phyloP scores from a whole-genome alignment of 2,113 vertebrate genomes.

The Murina feae region DNA sequence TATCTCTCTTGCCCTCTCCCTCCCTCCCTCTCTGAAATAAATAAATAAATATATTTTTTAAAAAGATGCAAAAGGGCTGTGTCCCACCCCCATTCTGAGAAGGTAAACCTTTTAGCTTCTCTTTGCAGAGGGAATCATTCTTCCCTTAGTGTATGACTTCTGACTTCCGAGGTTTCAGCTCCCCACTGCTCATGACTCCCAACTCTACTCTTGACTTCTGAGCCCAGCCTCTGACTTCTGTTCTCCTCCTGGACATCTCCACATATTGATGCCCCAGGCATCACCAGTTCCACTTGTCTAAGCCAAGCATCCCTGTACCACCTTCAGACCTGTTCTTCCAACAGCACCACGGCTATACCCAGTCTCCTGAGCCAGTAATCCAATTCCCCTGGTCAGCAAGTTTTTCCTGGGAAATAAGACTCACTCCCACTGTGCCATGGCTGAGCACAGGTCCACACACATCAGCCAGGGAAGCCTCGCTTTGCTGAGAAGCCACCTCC shows the following conservation, averaged over 20 bases:
- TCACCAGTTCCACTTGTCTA: background rate
- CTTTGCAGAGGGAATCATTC: background rate
- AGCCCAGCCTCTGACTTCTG: background rate
- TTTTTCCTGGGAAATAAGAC: background rate
- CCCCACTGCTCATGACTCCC: background rate
- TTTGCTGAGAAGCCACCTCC: too few species aligned
- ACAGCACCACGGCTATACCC: too few species aligned
- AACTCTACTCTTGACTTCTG: background rate
- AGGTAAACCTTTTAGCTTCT: background rate
- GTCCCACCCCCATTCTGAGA: background rate
- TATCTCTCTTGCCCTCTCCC: too few species aligned
- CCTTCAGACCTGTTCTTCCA: background rate
- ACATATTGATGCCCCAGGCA: too few species aligned
- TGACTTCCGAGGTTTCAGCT: background rate
- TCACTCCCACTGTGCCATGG: background rate
- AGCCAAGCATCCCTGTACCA: rapidly evolving
- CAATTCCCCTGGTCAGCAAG: background rate
- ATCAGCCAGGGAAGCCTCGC: background rate
- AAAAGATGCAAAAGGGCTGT: background rate
- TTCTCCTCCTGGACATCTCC: background rate
- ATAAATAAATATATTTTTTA: too few species aligned
- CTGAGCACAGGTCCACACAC: background rate
- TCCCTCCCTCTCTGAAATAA: too few species aligned
- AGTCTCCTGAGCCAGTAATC: background rate
- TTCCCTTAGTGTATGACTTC: background rate